Evolutionary conservation across 2,888 invertebrate species (phyloP).

Genomic region (Lasioglossum vierecki): DNA sequence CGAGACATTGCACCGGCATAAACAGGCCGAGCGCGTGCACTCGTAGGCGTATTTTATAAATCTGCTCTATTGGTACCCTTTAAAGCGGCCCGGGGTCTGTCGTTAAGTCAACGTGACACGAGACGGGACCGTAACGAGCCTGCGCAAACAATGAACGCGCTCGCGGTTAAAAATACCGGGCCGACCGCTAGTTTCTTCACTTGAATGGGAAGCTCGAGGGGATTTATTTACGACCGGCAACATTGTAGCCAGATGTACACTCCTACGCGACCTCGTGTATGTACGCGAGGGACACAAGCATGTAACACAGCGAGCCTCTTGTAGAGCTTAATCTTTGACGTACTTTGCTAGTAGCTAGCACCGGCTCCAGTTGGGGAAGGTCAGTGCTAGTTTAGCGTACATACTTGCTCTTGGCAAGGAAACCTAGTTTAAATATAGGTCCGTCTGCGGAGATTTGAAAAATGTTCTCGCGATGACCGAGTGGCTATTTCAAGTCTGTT

Average conservation of each 20-base stretch:
- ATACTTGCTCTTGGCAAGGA: background rate
- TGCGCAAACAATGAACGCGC: slow-evolving; percentile 26
- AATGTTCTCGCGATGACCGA: background rate
- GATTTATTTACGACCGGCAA: slow-evolving; percentile 3
- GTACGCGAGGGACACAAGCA: background rate
- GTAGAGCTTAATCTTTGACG: background rate
- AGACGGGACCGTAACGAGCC: slow-evolving; percentile 18
- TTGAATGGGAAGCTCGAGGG: background rate
- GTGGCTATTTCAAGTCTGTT: background rate
- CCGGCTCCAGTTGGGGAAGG: background rate
- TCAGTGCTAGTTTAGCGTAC: background rate
- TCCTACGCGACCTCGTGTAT: background rate
- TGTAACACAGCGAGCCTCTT: background rate
- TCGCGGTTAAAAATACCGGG: slow-evolving; percentile 4
- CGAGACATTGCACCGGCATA: slow-evolving; percentile 77
- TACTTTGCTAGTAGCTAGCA: background rate
- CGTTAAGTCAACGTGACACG: slow-evolving; percentile 41
- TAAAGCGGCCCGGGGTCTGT: slow-evolving; percentile 28
- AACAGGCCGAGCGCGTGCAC: slow-evolving; percentile 63
- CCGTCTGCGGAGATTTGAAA: background rate
- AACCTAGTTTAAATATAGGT: background rate
- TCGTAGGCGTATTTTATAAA: slow-evolving; percentile 61
- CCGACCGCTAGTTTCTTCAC: background rate
- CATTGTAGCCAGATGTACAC: background rate
- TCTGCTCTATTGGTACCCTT: slow-evolving; percentile 52